Conservation (phyloP, 1,140 invertebrate genomes). For the Diorhabda elongata region DNA sequence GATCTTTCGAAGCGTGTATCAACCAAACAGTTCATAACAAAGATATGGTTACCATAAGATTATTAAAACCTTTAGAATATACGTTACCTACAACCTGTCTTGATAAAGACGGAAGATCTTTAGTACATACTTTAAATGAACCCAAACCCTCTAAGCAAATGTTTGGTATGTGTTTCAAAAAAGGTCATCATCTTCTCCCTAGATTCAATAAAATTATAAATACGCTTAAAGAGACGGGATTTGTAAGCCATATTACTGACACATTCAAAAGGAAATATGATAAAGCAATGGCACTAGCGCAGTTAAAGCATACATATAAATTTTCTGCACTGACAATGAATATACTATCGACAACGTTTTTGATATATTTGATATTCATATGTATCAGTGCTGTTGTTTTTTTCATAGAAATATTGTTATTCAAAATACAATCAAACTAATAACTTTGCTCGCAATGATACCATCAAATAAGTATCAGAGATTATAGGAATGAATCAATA, state of each 20-base stretch:
- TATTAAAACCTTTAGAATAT: not conserved
- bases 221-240: not conserved
- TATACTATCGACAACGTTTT: not conserved
- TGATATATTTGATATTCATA: not conserved
- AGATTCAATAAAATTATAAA: not conserved
- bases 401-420: not conserved
- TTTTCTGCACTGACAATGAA: not conserved
- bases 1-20: not conserved
- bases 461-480: too few relatives aligned
- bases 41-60: not conserved
- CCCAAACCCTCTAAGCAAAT: not conserved
- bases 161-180: not conserved
- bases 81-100: not conserved
- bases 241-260: not conserved
- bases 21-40: not conserved
- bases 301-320: not conserved
- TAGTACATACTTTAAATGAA: not conserved
- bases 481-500: too few relatives aligned
- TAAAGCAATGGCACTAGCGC: not conserved
- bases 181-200: not conserved
- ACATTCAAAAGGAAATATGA: not conserved
- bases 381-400: not conserved
- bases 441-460: too few relatives aligned
- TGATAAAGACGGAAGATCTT: not conserved
- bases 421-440: too few relatives aligned